Base-by-base conservation (phyloP, 2,113 vertebrate genomes). In the Varanus salvator region DNA sequence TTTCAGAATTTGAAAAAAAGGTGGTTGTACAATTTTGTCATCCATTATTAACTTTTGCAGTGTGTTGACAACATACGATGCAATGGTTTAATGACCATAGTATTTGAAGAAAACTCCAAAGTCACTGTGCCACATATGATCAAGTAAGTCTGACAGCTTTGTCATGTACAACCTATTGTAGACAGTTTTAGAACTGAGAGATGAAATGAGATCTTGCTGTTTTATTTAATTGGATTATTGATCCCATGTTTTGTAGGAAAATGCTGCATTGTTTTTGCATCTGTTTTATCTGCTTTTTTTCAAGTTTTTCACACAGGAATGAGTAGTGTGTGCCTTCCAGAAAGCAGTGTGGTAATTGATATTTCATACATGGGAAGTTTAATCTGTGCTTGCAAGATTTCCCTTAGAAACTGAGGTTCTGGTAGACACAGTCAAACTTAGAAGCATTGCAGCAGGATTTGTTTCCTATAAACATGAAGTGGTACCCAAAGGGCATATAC, bases 41-140 rank as follows among this genome's bases (percentile, higher is more conserved):
- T 91, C 77, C 66, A 91, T 91, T 86, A 95, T 95, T 90, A 71
- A 94, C 93, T 96, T 95, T 12, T 90, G 72, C 92, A 99, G 99
- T 99, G 99, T 90, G 98, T 99, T 91, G 99, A 99, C 97, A 99
- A 99, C 92, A 99, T 99, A 95, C 98, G 99, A 82, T 99, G 99
- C 95, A 99, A 99, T 95, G 99, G 99, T 89, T 97, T 99, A 96
- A 99, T 99, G 99, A 99, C 98, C 92, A 98, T 98, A 93, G 99
- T 99, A 57, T 99, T 99, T 96, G 99, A 99, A 96, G 99, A 99
- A 95, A 99, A 99, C 96, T 99, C 99, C 85, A 99, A 99, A 98
- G 99, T 99, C 90, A 98, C 98, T 0, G 99, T 99, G 94, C 99
- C 99, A 90, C 98, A 99, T 95, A 99, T 99, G 98, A 99, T 99